These are phyloP conservation scores for Porites australiensis DNA, from an alignment of 64 coral and sea anemone species.

Conservation along the genomic window DNA sequence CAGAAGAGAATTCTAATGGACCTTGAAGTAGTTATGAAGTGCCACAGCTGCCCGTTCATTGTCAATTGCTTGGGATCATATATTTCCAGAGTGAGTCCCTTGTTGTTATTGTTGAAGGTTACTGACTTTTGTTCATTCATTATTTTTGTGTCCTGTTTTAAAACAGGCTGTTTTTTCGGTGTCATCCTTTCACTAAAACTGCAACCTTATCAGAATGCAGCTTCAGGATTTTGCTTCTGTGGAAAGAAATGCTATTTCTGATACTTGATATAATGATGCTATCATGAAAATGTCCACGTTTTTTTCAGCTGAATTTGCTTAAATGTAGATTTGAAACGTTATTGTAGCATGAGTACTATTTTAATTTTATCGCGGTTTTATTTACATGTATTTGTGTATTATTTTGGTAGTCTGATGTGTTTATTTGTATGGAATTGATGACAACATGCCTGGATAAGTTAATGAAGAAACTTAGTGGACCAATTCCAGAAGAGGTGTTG, in stretches of 20 bases:
- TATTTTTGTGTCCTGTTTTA: too few relatives aligned
- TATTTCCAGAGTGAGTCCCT: slow-evolving; percentile 82
- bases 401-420: slow-evolving; percentile 94
- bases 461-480: slow-evolving; percentile 83
- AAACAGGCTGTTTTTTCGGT: too few relatives aligned
- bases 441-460: slow-evolving; percentile 97
- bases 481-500: slow-evolving; percentile 95
- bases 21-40: slow-evolving; percentile 98
- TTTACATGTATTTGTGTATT: background rate
- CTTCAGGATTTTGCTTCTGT: too few relatives aligned
- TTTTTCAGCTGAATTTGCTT: too few relatives aligned
- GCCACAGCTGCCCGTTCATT: slow-evolving; percentile 98
- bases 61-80: slow-evolving; percentile 92
- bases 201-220: too few relatives aligned
- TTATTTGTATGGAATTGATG: slow-evolving; percentile 98
- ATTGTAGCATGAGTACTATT: background rate
- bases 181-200: too few relatives aligned
- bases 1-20: slow-evolving; percentile 99
- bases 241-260: too few relatives aligned
- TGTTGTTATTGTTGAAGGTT: too few relatives aligned
- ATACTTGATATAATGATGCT: too few relatives aligned
- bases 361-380: background rate
- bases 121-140: too few relatives aligned
- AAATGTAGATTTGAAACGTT: too few relatives aligned
- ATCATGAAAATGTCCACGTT: too few relatives aligned